Evolutionary conservation across 1,140 invertebrate species (phyloP).

Genomic region (Wasmannia auropunctata): DNA sequence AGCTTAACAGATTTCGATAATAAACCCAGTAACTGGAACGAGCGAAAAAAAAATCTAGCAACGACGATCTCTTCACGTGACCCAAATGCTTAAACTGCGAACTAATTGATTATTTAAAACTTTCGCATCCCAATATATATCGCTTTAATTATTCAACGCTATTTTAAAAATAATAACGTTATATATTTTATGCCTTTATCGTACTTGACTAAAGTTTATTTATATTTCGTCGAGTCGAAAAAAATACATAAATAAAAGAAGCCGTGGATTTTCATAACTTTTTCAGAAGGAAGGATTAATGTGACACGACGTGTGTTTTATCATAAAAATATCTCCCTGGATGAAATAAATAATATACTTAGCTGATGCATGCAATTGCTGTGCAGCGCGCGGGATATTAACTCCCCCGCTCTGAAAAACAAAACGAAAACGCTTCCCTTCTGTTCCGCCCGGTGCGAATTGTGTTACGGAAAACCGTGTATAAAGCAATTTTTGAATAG

Average conservation of each 20-base stretch:
- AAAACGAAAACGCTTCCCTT: slow-evolving; percentile 11
- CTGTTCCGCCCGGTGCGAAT: slow-evolving; percentile 21
- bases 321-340: slow-evolving; percentile 15
- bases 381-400: slow-evolving; percentile 7
- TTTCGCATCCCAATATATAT: background rate
- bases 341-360: slow-evolving; percentile 31
- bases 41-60: background rate
- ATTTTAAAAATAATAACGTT: background rate
- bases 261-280: background rate
- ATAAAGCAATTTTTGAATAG: slow-evolving; percentile 49
- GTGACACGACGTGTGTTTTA: background rate
- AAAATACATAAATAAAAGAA: background rate
- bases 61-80: background rate
- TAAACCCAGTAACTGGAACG: background rate
- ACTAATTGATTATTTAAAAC: background rate
- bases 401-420: slow-evolving; percentile 13
- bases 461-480: slow-evolving; percentile 43
- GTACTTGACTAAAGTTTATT: background rate
- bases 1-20: background rate
- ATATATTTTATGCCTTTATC: too few species aligned
- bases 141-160: background rate
- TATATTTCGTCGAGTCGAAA: too few species aligned
- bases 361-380: slow-evolving; percentile 35
- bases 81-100: background rate
- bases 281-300: background rate